Evolutionary conservation across 2,797 vertebrate genomes (phyloP).

Genomic region (Dromococcyx pavoninus): DNA sequence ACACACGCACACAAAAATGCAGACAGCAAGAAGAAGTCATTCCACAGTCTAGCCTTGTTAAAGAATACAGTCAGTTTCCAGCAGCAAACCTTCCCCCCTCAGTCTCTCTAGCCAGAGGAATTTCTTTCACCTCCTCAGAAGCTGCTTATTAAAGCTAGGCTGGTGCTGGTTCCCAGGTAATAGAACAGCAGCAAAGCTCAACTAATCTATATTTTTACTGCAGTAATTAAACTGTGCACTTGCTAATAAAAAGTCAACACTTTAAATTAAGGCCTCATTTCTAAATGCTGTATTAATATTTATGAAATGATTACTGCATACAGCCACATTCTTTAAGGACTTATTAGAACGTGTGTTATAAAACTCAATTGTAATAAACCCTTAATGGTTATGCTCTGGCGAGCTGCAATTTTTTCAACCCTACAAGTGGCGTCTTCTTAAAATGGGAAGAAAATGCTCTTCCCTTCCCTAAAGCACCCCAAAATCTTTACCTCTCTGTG

Average conservation of each 20-base stretch:
- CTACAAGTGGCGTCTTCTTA: conserved; percentile 13
- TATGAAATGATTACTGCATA: conserved; percentile 72
- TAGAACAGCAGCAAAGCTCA: conserved; percentile 72
- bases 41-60: conserved; percentile 74
- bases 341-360: conserved; percentile 59
- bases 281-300: conserved; percentile 75
- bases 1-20: conserved; percentile 66
- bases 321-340: conserved; percentile 72
- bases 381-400: conserved; percentile 63
- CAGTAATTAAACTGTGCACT: conserved; percentile 72
- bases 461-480: background rate
- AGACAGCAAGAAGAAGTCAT: conserved; percentile 73
- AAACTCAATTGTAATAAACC: conserved; percentile 59
- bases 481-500: background rate
- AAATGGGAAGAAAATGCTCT: background rate
- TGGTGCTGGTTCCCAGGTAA: conserved; percentile 67
- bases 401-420: background rate
- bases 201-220: conserved; percentile 75
- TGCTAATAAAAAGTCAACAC: conserved; percentile 76
- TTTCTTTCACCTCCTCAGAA: conserved; percentile 58
- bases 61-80: conserved; percentile 68
- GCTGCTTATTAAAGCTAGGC: conserved; percentile 63
- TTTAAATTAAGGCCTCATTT: conserved; percentile 70
- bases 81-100: conserved; percentile 48
- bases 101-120: conserved; percentile 61